Evolutionary conservation across 2,888 invertebrate genomes (phyloP), one percentile per base, ranked within the genome.

Genomic region (Calliopum simillimum): DNA sequence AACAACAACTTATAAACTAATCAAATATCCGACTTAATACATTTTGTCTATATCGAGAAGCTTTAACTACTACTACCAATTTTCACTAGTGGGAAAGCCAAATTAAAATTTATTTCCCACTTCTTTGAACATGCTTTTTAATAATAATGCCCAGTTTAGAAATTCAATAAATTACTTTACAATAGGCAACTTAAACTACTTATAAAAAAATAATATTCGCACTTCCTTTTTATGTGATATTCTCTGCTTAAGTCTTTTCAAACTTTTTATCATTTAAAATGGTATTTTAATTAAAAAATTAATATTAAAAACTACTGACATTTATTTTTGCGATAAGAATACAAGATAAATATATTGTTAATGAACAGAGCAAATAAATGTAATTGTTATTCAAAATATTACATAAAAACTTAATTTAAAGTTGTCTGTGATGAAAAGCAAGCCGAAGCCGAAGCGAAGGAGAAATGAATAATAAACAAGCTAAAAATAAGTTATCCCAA

Each of bases 181-280:
- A 64, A 64, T 64, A 65, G 43, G 14, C 65, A 65, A 44, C 65
- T 23, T 21, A 63, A 47, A 53, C 58, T 41, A 58, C 58, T 33
- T 47, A 66, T 56, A 23, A 25, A 23, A 25, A 46, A 58, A 59
- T 33, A 33, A 58, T 58, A 59, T 67, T 61, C 33, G 59, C 46
- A 67, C 59, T 67, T 67, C 67, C 67, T 59, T 67, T 67, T 67
- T 67, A 67, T 67, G 67, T 67, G 67, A 67, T 67, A 67, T 58
- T 67, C 67, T 67, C 47, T 67, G 47, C 47, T 59, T 67, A 67
- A 67, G 67, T 47, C 67, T 66, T 33, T 41, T 58, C 33, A 49
- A 33, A 58, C 56, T 41, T 19, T 59, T 55, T 56, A 58, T 44
- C 21, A 65, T 47, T 62, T 23, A 12, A 44, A 55, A 43, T 44